Evolutionary conservation across 1,140 invertebrate genomes (phyloP), one percentile per base, ranked within the genome.

Genomic region (Eulimnadia texana): DNA sequence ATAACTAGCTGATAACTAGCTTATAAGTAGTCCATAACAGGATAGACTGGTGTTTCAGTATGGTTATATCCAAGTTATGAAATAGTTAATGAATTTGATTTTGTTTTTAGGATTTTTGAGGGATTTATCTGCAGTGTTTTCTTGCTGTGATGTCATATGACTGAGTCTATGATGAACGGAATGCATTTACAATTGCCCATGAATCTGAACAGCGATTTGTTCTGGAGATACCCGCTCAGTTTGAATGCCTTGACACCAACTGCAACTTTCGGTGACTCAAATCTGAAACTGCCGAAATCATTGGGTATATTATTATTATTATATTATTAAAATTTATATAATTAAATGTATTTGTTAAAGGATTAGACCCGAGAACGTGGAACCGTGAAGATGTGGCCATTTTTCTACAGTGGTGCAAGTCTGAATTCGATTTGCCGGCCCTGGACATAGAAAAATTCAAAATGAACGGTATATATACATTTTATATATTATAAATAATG

Each of bases 381-480:
- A 85, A 82, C 27, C 81, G 91, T 65, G 90, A 95, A 65, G 90
- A 96, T 70, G 92, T 96, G 1, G 77, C 79, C 11, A 78, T 84
- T 22, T 96, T 95, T 75, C 74, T 97, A 27, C 83, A 86, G 66
- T 95, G 92, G 85, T 91, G 91, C 63, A 88, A 93, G 71, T 79
- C 88, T 50, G 92, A 95, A 74, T 96, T 92, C 71, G 91, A 94
- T 70, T 75, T 97, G 59, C 90, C 91, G 19, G 81, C 84, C 61
- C 86, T 96, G 68, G 88, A 94, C 70, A 84, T 90, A 79, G 90
- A 94, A 68, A 83, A 90, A 75, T 95, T 97, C 73, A 90, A 93
- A 77, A 94, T 97, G 90, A 97, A 97, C 73, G 93, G 86, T 83
- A 9, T n/a, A n/a, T n/a, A n/a, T n/a, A n/a, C n/a, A n/a, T n/a